These are phyloP conservation scores for Scophthalmus maximus DNA, from an alignment of 2,113 vertebrate genomes.

Conservation along the genomic window DNA sequence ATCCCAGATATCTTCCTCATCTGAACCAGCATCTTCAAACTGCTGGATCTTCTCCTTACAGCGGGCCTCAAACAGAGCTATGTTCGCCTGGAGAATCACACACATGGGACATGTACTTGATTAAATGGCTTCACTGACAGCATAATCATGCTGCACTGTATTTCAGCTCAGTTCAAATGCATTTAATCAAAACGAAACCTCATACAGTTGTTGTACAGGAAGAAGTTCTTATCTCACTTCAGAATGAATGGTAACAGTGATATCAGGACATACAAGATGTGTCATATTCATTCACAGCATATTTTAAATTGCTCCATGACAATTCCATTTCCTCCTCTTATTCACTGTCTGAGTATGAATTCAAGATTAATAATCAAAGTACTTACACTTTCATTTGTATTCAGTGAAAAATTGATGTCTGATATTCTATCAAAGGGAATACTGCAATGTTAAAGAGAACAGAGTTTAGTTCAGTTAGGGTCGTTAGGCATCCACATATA, in stretches of 20 bases:
- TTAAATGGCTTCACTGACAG: no score
- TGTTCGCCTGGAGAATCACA: constrained; percentile 88
- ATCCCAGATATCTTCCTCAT: constrained; percentile 99
- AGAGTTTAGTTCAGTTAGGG: constrained; percentile 74
- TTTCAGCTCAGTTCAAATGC: not conserved
- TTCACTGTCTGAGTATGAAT: constrained; percentile 2
- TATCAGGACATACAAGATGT: constrained; percentile 2
- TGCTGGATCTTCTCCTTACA: constrained; percentile 99
- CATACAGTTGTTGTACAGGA: no score
- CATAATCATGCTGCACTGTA: not conserved
- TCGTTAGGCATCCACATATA: constrained; percentile 53
- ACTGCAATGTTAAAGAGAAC: constrained; percentile 86
- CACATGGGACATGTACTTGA: not conserved
- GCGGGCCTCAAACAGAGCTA: constrained; percentile 97
- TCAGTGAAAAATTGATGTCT: constrained; percentile 99
- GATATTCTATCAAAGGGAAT: constrained; percentile 99
- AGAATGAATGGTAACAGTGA: not conserved
- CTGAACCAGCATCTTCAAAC: constrained; percentile 97
- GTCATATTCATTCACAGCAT: not conserved
- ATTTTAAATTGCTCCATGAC: constrained; percentile 1
- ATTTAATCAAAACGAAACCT: not conserved
- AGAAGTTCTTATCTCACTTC: not conserved
- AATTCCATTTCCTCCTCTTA: not conserved
- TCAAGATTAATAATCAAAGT: constrained; percentile 62
- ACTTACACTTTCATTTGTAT: constrained; percentile 99